phyloP scores from a whole-genome alignment of 2,888 invertebrate species.

The Tetanocera ferruginea region DNA sequence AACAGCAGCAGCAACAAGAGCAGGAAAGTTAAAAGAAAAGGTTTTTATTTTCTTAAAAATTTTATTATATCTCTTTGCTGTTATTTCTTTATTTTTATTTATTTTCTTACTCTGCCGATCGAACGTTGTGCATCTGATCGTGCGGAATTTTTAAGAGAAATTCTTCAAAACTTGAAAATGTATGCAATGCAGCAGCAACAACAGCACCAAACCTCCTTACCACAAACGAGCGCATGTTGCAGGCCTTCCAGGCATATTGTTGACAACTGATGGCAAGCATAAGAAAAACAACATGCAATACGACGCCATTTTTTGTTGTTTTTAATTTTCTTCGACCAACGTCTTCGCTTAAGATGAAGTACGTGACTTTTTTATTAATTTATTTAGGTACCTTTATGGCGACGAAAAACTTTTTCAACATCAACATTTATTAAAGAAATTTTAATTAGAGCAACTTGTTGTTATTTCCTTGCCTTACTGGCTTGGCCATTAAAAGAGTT shows the following conservation, averaged over 20 bases:
- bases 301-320: conserved; percentile 19
- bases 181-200: not conserved
- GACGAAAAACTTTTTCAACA: not conserved
- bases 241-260: not conserved
- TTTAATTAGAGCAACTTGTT: conserved; percentile 37
- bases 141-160: conserved; percentile 32
- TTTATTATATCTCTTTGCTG: conserved; percentile 3
- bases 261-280: conserved; percentile 9
- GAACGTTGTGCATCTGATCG: conserved; percentile 29
- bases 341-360: conserved; percentile 14
- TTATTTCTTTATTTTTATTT: not conserved
- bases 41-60: conserved; percentile 25
- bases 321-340: too few species aligned
- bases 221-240: not conserved
- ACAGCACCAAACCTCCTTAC: not conserved
- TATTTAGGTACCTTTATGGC: not conserved
- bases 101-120: conserved; percentile 1
- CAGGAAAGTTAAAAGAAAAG: conserved; percentile 15
- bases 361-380: conserved; percentile 40
- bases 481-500: conserved; percentile 8
- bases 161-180: conserved; percentile 34
- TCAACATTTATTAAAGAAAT: conserved; percentile 21
- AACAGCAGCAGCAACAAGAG: conserved; percentile 39
- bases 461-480: conserved; percentile 42
- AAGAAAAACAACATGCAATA: conserved; percentile 1